Evolutionary conservation across 2,113 vertebrate genomes (phyloP).

Genomic region (Phylloscopus whistleri): DNA sequence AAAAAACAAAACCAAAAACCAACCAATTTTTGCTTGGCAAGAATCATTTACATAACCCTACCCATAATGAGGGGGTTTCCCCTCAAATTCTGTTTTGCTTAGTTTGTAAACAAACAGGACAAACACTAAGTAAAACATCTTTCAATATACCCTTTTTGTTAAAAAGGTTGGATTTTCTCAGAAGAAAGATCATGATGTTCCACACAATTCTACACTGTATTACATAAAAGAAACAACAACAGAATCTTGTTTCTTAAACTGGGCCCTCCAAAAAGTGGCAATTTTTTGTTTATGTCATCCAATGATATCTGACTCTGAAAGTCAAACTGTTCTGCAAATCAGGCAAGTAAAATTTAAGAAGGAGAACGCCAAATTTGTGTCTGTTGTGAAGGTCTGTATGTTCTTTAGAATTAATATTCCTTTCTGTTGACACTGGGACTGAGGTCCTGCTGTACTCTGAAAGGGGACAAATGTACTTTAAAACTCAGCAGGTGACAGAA

Average conservation of each 20-base stretch:
- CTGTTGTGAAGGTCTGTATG: not conserved
- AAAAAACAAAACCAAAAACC: fast-evolving
- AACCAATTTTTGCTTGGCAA: not conserved
- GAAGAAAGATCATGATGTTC: not conserved
- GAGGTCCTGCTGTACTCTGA: not conserved
- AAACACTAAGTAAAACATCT: not conserved
- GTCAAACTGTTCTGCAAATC: not conserved
- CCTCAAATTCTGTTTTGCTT: not conserved
- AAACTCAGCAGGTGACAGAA: not conserved
- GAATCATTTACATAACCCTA: not conserved
- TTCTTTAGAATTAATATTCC: not conserved
- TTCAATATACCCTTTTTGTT: not conserved
- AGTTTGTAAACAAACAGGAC: not conserved
- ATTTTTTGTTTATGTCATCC: not conserved
- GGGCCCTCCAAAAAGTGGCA: not conserved
- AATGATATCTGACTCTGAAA: not conserved
- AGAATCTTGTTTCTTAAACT: not conserved
- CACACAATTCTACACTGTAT: not conserved
- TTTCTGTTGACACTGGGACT: not conserved
- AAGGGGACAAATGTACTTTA: not conserved
- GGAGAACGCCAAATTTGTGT: not conserved
- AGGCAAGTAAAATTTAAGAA: not conserved
- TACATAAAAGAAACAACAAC: not conserved
- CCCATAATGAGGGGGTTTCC: fast-evolving
- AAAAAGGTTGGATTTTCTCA: not conserved